These are phyloP conservation scores for Sus cebifrons DNA, from an alignment of 2,797 vertebrate species.

Conservation along the genomic window DNA sequence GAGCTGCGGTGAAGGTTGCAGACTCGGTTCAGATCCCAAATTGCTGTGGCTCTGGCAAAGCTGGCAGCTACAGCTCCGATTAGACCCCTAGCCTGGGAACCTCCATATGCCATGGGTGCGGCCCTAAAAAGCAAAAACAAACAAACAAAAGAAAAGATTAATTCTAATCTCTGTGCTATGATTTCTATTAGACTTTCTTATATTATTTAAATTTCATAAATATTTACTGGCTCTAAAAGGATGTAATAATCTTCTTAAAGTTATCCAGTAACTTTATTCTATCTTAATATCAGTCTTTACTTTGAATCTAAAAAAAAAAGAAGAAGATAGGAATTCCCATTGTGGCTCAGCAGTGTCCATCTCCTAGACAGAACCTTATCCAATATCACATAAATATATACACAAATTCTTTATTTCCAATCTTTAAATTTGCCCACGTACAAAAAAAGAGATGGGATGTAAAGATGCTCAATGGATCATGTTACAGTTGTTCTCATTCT, in stretches of 20 bases:
- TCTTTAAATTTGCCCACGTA: not conserved
- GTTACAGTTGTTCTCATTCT: not conserved
- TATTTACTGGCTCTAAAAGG: not conserved
- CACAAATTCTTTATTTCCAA: not conserved
- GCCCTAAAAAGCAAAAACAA: too few relatives aligned
- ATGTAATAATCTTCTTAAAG: not conserved
- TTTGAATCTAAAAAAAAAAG: not conserved
- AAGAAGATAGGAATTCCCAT: too few relatives aligned
- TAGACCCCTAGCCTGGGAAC: too few relatives aligned
- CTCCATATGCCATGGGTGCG: too few relatives aligned
- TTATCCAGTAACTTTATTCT: not conserved
- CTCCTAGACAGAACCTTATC: not conserved
- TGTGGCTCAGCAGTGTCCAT: not conserved
- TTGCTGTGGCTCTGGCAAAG: too few relatives aligned
- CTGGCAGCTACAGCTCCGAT: too few relatives aligned
- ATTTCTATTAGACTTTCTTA: slow-evolving; percentile 3
- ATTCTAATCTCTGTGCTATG: not conserved
- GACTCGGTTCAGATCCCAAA: too few relatives aligned
- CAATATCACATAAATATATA: not conserved
- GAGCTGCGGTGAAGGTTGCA: too few relatives aligned
- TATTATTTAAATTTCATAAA: slow-evolving; percentile 58
- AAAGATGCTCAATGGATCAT: not conserved
- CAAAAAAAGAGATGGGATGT: not conserved
- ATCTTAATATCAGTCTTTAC: not conserved
- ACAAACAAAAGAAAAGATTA: not conserved